phyloP scores from a whole-genome alignment of 2,888 invertebrate species.

The Campoletis raptor region DNA sequence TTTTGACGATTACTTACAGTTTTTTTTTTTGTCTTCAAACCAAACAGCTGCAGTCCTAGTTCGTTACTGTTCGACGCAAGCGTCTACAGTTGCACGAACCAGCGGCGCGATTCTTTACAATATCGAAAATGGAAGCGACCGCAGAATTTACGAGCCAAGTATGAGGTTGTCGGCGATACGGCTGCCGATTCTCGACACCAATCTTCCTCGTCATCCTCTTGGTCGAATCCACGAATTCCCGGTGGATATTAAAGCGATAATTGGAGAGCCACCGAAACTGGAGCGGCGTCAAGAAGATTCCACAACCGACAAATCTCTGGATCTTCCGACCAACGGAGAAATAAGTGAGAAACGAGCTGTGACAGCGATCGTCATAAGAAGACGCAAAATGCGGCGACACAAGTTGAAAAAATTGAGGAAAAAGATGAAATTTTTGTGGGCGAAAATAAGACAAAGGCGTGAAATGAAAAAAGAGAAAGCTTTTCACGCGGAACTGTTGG shows the following conservation, averaged over 20 bases:
- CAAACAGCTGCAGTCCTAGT: constrained; percentile 42
- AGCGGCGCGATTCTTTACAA: constrained; percentile 11
- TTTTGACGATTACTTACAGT: background rate
- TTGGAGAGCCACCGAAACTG: constrained; percentile 76
- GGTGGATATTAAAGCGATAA: constrained; percentile 70
- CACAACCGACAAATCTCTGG: constrained; percentile 85
- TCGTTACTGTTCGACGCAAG: constrained; percentile 59
- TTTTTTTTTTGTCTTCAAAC: constrained; percentile 6
- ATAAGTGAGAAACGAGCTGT: constrained; percentile 89
- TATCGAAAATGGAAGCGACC: constrained; percentile 19
- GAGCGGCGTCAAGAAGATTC: constrained; percentile 79
- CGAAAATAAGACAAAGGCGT: constrained; percentile 89
- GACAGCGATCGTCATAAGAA: constrained; percentile 91
- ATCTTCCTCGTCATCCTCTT: constrained; percentile 68
- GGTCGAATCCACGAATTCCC: constrained; percentile 73
- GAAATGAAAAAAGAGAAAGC: constrained; percentile 91
- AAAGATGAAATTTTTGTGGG: constrained; percentile 91
- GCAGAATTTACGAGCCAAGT: constrained; percentile 66
- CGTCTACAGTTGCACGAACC: constrained; percentile 4
- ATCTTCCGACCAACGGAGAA: constrained; percentile 84
- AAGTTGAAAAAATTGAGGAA: constrained; percentile 92
- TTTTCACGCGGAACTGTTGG: constrained; percentile 90
- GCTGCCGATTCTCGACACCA: constrained; percentile 75
- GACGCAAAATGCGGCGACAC: constrained; percentile 95
- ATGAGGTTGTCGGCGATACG: constrained; percentile 64